Evolutionary conservation across 2,888 invertebrate species (phyloP).

Genomic region (Villa cingulata): DNA sequence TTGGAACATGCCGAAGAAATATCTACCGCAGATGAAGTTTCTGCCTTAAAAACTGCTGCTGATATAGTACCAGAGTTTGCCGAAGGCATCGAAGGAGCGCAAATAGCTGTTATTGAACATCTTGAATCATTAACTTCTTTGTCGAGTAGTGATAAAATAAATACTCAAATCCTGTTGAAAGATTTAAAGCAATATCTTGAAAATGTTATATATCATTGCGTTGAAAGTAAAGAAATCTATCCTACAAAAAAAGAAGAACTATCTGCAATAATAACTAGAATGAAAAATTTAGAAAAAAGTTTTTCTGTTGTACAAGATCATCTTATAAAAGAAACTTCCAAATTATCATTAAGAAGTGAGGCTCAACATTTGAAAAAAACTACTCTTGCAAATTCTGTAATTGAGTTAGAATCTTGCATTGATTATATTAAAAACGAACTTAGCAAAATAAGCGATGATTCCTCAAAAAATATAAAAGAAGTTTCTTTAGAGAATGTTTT

Average conservation of each 20-base stretch:
- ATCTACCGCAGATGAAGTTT: conserved; percentile 41
- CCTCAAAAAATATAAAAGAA: conserved; percentile 15
- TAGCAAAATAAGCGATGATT: conserved; percentile 16
- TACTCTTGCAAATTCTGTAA: conserved; percentile 30
- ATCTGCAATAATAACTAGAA: conserved; percentile 26
- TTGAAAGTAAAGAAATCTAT: conserved; percentile 21
- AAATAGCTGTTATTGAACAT: conserved; percentile 10
- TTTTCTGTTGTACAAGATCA: conserved; percentile 33
- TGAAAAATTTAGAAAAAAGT: conserved; percentile 32
- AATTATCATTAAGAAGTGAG: conserved; percentile 12
- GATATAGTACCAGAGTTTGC: conserved; percentile 26
- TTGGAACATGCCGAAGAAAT: conserved; percentile 21
- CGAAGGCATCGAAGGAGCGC: conserved; percentile 13
- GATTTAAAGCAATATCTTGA: conserved; percentile 27
- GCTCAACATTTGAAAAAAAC: conserved; percentile 16
- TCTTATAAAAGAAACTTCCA: conserved; percentile 24
- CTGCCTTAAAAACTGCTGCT: conserved; percentile 43
- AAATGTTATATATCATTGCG: conserved; percentile 24
- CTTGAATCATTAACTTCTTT: conserved; percentile 5
- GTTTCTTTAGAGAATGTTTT: conserved; percentile 21
- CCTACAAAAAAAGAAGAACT: conserved; percentile 20
- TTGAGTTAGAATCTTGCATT: conserved; percentile 25
- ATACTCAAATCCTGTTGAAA: conserved; percentile 20
- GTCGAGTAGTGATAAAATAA: conserved; percentile 1
- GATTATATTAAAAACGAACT: conserved; percentile 26